Evolutionary conservation across 1,140 invertebrate genomes (phyloP).

Genomic region (Achroia grisella): DNA sequence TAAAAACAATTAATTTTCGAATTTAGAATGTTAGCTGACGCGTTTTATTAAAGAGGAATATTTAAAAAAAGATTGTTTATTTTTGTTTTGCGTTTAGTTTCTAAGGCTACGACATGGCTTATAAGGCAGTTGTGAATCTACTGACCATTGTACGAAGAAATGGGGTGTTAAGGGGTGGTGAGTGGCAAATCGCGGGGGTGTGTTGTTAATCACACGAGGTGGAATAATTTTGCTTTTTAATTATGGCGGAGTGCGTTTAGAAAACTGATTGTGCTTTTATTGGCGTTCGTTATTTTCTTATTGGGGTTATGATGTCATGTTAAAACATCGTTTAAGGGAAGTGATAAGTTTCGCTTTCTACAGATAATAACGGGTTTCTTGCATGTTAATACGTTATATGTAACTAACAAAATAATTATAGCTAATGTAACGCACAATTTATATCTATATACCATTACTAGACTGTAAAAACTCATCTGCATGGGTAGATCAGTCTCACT

Average conservation of each 20-base stretch:
- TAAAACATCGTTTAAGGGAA: constrained; percentile 3
- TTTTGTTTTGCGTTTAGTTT: constrained; percentile 65
- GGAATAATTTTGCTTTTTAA: constrained; percentile 68
- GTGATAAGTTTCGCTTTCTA: too few relatives aligned
- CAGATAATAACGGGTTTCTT: too few relatives aligned
- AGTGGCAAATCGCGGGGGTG: constrained; percentile 18
- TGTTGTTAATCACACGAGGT: constrained; percentile 51
- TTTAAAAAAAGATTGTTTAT: constrained; percentile 44
- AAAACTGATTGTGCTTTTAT: constrained; percentile 36
- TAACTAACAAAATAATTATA: too few relatives aligned
- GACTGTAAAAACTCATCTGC: too few relatives aligned
- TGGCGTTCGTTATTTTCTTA: constrained; percentile 17
- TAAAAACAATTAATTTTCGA: background rate
- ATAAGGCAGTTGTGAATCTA: constrained; percentile 47
- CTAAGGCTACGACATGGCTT: constrained; percentile 57
- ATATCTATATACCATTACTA: too few relatives aligned
- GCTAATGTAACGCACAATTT: too few relatives aligned
- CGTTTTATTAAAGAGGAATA: constrained; percentile 13
- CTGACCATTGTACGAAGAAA: constrained; percentile 62
- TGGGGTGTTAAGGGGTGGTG: constrained; percentile 18
- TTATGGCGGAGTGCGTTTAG: constrained; percentile 52
- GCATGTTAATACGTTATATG: too few relatives aligned
- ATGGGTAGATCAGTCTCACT: too few relatives aligned
- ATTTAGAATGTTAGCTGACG: background rate
- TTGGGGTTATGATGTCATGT: constrained; percentile 31